A percentile compares a stretch with the other conserved stretches of the same genome.
Evolutionary conservation across 2,888 invertebrate genomes (phyloP).

Genomic region (Bruchidius siliquastri): DNA sequence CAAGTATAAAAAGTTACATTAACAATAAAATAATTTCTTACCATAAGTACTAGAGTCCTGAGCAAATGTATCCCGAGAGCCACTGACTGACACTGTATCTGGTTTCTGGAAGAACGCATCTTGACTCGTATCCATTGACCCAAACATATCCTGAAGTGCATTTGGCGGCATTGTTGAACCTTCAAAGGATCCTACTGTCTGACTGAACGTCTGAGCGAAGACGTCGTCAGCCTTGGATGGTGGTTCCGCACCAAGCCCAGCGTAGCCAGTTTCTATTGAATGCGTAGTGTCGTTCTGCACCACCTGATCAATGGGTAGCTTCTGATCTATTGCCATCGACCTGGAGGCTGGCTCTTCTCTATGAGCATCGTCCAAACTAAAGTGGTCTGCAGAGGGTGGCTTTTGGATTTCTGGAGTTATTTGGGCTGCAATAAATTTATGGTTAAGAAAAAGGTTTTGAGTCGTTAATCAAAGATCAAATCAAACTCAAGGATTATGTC

Average conservation of each 20-base stretch:
- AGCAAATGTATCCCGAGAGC: background rate
- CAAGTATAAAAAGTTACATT: no score
- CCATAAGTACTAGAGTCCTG: background rate
- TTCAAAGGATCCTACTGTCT: background rate
- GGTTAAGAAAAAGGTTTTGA: no score
- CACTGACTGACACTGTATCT: no score
- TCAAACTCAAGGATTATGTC: no score
- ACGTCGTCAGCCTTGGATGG: background rate
- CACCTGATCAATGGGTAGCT: background rate
- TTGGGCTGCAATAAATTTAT: background rate
- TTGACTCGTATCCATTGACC: no score
- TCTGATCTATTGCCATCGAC: background rate
- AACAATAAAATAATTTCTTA: no score
- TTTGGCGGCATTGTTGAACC: background rate
- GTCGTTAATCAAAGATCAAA: no score
- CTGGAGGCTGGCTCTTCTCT: background rate
- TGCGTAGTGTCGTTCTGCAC: background rate
- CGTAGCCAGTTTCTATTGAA: background rate
- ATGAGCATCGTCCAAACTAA: background rate
- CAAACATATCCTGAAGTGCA: background rate
- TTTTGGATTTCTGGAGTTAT: background rate
- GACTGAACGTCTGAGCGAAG: background rate
- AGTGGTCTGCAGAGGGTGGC: background rate
- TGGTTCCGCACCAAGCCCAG: background rate
- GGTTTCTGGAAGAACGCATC: background rate